Conservation (phyloP, 1,140 invertebrate species). For the Bombus breviceps region DNA sequence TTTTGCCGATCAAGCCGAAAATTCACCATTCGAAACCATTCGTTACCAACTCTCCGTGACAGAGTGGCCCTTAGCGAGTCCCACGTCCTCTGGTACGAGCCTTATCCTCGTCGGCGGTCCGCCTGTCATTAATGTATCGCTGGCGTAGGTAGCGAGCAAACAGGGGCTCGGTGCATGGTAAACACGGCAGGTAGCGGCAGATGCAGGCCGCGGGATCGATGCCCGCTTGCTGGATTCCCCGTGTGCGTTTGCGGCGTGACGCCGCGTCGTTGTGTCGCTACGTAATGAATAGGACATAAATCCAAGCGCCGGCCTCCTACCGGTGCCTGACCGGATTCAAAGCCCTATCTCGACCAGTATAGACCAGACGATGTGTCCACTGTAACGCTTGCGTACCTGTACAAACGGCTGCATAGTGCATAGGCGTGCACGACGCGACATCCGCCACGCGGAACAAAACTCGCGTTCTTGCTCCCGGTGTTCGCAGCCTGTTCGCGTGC, state of each 20-base stretch:
- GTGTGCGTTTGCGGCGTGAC: conserved; percentile 63
- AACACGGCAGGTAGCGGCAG: conserved; percentile 62
- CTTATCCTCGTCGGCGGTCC: conserved; percentile 37
- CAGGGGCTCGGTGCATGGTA: conserved; percentile 64
- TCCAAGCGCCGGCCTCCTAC: neutral
- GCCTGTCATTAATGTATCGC: conserved; percentile 78
- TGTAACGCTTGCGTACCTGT: neutral
- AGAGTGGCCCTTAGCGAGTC: neutral
- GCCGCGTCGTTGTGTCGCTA: conserved; percentile 64
- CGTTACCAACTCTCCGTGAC: neutral
- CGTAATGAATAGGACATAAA: conserved; percentile 73
- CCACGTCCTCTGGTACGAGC: neutral
- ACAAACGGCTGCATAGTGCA: neutral
- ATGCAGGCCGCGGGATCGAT: conserved; percentile 45
- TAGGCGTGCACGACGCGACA: neutral
- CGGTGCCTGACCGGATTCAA: conserved; percentile 2
- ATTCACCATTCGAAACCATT: neutral
- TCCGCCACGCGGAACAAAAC: neutral
- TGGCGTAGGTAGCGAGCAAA: conserved; percentile 61
- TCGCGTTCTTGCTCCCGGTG: neutral
- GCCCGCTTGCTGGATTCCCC: conserved; percentile 5
- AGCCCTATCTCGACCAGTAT: neutral
- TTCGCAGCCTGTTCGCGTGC: neutral
- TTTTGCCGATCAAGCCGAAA: neutral
- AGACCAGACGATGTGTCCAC: neutral